A percentile compares a stretch with the other conserved stretches of the same genome.
Conservation (phyloP, 2,797 vertebrate species). For the Paramormyrops hopkinsi region DNA sequence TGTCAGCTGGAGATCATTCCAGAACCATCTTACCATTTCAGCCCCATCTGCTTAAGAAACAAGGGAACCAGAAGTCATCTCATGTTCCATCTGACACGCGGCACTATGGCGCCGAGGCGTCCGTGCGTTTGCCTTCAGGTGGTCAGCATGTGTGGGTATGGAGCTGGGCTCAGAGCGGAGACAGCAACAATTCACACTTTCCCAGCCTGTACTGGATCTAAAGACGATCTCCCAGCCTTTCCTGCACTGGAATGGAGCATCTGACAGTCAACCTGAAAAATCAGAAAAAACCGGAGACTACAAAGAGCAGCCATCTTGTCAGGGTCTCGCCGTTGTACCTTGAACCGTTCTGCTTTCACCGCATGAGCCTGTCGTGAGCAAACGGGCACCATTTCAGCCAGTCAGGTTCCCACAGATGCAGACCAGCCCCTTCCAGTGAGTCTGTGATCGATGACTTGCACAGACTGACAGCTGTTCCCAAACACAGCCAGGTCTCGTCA, state of each 20-base stretch:
- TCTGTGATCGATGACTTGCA: neutral
- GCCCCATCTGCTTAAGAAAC: neutral
- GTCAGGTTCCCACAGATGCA: neutral
- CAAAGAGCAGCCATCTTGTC: neutral
- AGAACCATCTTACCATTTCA: neutral
- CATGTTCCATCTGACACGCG: slow-evolving; percentile 1
- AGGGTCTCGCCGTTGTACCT: neutral
- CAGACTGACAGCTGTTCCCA: neutral
- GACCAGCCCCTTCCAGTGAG: neutral
- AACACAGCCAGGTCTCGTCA: neutral
- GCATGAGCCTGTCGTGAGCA: neutral
- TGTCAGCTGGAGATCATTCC: neutral
- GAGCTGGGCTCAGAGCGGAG: slow-evolving; percentile 14
- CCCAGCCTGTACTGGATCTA: slow-evolving; percentile 12
- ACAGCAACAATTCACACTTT: slow-evolving; percentile 25
- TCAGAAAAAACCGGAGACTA: slow-evolving; percentile 8
- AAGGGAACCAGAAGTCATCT: slow-evolving; percentile 1
- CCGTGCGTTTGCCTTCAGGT: slow-evolving; percentile 26
- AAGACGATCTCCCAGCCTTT: neutral
- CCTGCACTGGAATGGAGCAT: slow-evolving; percentile 10
- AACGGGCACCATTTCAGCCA: neutral
- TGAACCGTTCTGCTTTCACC: neutral
- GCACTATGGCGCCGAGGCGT: slow-evolving; percentile 8
- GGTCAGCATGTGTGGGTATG: slow-evolving; percentile 19
- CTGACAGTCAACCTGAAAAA: slow-evolving; percentile 17